Conservation (phyloP, 2,888 invertebrate species). For the Zhuqinia jingwanae region DNA sequence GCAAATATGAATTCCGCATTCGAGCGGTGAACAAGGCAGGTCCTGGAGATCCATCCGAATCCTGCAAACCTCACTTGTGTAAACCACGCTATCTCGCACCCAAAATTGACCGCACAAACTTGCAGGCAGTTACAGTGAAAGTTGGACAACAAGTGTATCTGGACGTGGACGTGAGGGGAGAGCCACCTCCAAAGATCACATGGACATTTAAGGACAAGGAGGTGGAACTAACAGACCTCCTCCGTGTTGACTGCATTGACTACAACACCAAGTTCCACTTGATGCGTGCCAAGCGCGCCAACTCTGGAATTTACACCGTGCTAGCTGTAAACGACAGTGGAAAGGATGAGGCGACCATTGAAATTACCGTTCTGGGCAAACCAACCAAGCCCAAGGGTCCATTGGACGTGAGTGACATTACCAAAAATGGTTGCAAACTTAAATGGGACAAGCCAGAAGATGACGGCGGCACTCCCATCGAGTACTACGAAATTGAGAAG, state of each 20-base stretch:
- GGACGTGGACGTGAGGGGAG: slow-evolving; percentile 94
- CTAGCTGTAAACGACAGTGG: slow-evolving; percentile 96
- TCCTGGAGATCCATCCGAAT: slow-evolving; percentile 93
- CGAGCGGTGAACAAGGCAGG: slow-evolving; percentile 92
- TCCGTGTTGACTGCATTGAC: slow-evolving; percentile 90
- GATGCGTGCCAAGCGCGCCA: slow-evolving; percentile 89
- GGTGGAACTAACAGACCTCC: slow-evolving; percentile 80
- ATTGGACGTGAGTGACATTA: slow-evolving; percentile 92
- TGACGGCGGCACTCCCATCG: slow-evolving; percentile 93
- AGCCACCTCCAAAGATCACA: slow-evolving; percentile 92
- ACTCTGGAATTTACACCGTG: slow-evolving; percentile 93
- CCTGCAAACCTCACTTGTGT: slow-evolving; percentile 94
- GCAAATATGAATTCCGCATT: slow-evolving; percentile 96
- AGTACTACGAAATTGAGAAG: slow-evolving; percentile 95
- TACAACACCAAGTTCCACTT: slow-evolving; percentile 95
- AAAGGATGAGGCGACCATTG: slow-evolving; percentile 94
- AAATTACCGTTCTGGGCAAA: slow-evolving; percentile 89
- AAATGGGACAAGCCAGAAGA: slow-evolving; percentile 97
- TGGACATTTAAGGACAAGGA: slow-evolving; percentile 90
- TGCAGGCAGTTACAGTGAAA: slow-evolving; percentile 92
- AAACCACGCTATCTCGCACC: slow-evolving; percentile 95
- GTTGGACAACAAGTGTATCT: slow-evolving; percentile 93
- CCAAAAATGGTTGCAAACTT: slow-evolving; percentile 94
- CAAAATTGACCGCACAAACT: slow-evolving; percentile 94
- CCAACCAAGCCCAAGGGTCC: slow-evolving; percentile 86